phyloP scores from a whole-genome alignment of 2,113 vertebrate genomes.

The Campylomormyrus tamandua region DNA sequence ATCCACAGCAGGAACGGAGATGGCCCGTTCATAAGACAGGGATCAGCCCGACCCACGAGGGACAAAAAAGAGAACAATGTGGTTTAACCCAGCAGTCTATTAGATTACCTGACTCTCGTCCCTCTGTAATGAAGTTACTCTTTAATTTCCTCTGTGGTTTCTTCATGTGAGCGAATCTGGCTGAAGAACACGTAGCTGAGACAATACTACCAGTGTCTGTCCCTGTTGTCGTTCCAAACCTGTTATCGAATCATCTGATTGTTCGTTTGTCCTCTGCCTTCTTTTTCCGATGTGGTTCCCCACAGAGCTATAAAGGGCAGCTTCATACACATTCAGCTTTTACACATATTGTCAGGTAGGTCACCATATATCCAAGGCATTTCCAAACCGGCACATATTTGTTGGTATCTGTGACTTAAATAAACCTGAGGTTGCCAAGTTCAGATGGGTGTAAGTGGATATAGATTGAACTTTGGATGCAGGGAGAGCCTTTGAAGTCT shows the following conservation, averaged over 20 bases:
- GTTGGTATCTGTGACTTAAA: not conserved
- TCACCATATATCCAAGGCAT: not conserved
- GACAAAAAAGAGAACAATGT: not conserved
- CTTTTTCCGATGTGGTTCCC: not conserved
- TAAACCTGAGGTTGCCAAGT: not conserved
- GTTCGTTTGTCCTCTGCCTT: not conserved
- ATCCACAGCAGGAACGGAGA: not conserved
- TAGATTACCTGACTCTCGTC: not conserved
- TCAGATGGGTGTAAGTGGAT: not conserved
- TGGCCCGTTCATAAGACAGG: not conserved
- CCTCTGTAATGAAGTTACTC: conserved; percentile 20
- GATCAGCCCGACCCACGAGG: not conserved
- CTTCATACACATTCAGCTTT: not conserved
- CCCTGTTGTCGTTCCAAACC: not conserved
- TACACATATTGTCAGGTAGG: not conserved
- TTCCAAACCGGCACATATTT: not conserved
- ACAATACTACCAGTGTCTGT: conserved; percentile 13
- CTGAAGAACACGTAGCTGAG: not conserved
- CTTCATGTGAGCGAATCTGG: not conserved
- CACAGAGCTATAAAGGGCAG: not conserved
- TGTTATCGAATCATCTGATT: not conserved
- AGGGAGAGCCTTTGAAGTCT: not conserved
- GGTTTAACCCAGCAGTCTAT: conserved; percentile 11
- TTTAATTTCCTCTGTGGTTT: conserved; percentile 26
- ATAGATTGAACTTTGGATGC: not conserved